Base-by-base conservation (phyloP, 2,888 invertebrate species). In the Heliconius sara region DNA sequence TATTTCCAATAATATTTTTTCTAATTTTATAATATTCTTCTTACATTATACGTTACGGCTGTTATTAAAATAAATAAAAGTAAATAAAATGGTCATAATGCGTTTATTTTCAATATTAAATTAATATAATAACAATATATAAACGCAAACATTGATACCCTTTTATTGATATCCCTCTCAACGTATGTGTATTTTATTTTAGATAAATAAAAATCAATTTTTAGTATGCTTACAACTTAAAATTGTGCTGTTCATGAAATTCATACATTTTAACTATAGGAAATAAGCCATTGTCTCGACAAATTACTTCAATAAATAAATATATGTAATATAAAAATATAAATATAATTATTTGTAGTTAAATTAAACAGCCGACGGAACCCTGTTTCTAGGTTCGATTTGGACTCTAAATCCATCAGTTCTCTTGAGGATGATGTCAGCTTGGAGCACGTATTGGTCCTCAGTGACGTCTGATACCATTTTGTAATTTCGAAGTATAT, bases 391-490 rank as follows among this genome's bases (percentile, higher is more conserved):
- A 0, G 96, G 96, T 87, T 97, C 97, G 77, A 98, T 91, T 82
- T 94, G 95, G 77, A 98, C 94, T 84, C 96, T 96, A 91, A 97
- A 97, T 2, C 97, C 97, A 82, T 97, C 97, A 34, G 96, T 95
- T 79, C 97, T 95, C 91, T 97, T 97, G 78, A 97, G 90, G 83
- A 97, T 97, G 84, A 97, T 97, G 86, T 97, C 97, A 60, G 95
- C 97, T 87, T 97, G 97, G 2, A 97, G 93, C 84, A 96, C 95
- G 89, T 96, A 97, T 83, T 97, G 96, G 27, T 96, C 91, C 86
- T 97, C 97, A 74, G 96, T 95, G 39, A 97, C 88, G 81, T 96
- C 96, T 0, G 97, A 97, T 25, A 94, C 92, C 25, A 97, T 91
- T 79, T 95, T 96, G 91, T 96, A 97, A 89, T 97, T 97, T 80